phyloP scores from a whole-genome alignment of 2,888 invertebrate species.

The Drosophila longiperda region DNA sequence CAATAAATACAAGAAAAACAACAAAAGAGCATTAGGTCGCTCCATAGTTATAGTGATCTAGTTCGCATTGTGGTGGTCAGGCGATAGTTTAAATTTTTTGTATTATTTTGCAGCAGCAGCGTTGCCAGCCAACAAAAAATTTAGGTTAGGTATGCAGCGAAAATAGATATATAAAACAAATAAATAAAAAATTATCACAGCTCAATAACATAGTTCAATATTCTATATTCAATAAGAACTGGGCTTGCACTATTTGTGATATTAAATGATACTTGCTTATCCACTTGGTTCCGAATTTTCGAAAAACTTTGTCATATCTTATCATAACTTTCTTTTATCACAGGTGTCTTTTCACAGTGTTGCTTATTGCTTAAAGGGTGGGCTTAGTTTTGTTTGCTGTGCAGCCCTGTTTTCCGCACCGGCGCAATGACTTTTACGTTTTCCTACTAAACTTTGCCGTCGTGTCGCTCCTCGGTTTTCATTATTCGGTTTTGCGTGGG shows the following conservation, averaged over 20 bases:
- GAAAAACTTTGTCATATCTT: background rate
- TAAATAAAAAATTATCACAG: background rate
- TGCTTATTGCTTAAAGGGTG: slow-evolving; percentile 11
- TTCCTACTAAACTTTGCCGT: slow-evolving; percentile 74
- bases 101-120: slow-evolving; percentile 8
- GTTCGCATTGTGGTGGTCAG: slow-evolving; percentile 12
- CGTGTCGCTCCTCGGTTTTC: slow-evolving; percentile 68
- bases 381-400: slow-evolving; percentile 22
- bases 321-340: background rate
- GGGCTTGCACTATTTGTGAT: no score
- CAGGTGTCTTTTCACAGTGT: background rate
- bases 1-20: slow-evolving; percentile 56
- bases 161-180: background rate
- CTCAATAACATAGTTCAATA: no score
- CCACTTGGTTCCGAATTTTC: background rate
- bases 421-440: slow-evolving; percentile 70
- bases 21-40: slow-evolving; percentile 23
- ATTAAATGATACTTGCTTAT: background rate
- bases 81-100: slow-evolving; percentile 13
- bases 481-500: slow-evolving; percentile 11
- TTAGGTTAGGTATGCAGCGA: background rate
- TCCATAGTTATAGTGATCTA: slow-evolving; percentile 1
- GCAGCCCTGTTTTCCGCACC: slow-evolving; percentile 57
- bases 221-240: no score
- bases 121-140: background rate